phyloP scores from a whole-genome alignment of 1,140 invertebrate species.

The Atta cephalotes region DNA sequence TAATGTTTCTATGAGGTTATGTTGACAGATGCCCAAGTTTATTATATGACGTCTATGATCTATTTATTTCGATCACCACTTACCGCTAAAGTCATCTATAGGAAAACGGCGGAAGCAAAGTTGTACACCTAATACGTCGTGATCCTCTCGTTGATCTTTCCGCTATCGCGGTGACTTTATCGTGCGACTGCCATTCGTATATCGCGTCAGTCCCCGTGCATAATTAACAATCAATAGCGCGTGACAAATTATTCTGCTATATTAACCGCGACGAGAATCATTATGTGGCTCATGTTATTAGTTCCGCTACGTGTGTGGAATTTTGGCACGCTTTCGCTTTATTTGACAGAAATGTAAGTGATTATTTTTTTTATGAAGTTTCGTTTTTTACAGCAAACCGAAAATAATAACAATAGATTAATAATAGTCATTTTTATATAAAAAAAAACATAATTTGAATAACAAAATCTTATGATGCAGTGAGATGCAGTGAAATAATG shows the following conservation, averaged over 20 bases:
- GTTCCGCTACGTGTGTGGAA: conserved; percentile 14
- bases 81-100: too few species aligned
- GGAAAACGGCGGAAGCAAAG: too few species aligned
- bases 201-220: not conserved
- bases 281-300: conserved; percentile 62
- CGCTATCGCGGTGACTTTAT: conserved; percentile 21
- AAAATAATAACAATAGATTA: conserved; percentile 5
- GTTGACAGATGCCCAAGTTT: too few species aligned
- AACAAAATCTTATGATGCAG: not conserved
- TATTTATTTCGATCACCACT: too few species aligned
- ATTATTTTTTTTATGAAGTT: not conserved
- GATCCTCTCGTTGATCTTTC: conserved; percentile 12
- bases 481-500: not conserved
- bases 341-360: conserved; percentile 4
- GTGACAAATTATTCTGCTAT: conserved; percentile 36
- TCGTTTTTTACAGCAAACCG: conserved; percentile 23
- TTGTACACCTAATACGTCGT: not conserved
- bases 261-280: conserved; percentile 56
- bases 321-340: conserved; percentile 63
- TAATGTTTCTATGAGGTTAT: too few species aligned
- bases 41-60: too few species aligned
- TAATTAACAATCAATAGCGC: conserved; percentile 60
- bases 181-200: conserved; percentile 1
- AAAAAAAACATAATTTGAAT: not conserved
- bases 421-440: not conserved